phyloP scores from a whole-genome alignment of 2,888 invertebrate species.

The Deilephila porcellus region DNA sequence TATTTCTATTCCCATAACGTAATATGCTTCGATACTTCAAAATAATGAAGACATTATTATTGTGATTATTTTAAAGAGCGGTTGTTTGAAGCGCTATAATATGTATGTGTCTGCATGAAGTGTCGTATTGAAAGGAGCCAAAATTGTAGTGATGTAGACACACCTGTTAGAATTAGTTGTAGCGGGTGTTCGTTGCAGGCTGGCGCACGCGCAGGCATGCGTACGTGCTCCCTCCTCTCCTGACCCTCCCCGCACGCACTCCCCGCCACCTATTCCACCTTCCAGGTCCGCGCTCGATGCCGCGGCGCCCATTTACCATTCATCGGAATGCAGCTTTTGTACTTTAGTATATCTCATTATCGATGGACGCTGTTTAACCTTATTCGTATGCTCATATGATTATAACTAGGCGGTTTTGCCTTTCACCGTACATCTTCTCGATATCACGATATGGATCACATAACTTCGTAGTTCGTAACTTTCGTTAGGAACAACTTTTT shows the following conservation, averaged over 20 bases:
- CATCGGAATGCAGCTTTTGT: slow-evolving; percentile 76
- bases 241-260: slow-evolving; percentile 40
- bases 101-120: slow-evolving; percentile 22
- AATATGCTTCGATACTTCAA: not conserved
- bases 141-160: slow-evolving; percentile 62
- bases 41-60: slow-evolving; percentile 1
- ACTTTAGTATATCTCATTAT: slow-evolving; percentile 66
- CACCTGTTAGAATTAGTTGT: slow-evolving; percentile 75
- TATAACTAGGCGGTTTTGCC: not conserved
- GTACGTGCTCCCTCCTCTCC: slow-evolving; percentile 50
- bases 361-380: slow-evolving; percentile 64
- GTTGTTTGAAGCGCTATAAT: not conserved
- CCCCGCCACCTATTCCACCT: slow-evolving; percentile 51
- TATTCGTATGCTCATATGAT: slow-evolving; percentile 46
- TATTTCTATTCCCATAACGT: not conserved
- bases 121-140: slow-evolving; percentile 52
- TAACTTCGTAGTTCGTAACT: not conserved
- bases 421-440: slow-evolving; percentile 5
- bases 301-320: slow-evolving; percentile 53
- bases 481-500: not conserved
- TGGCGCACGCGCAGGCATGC: slow-evolving; percentile 77
- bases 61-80: slow-evolving; percentile 10
- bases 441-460: slow-evolving; percentile 2
- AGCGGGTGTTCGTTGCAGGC: slow-evolving; percentile 63
- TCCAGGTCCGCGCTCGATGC: slow-evolving; percentile 34